Evolutionary conservation across 2,888 invertebrate species (phyloP), one percentile per base, ranked within the genome.

Genomic region (Calliopum simillimum): DNA sequence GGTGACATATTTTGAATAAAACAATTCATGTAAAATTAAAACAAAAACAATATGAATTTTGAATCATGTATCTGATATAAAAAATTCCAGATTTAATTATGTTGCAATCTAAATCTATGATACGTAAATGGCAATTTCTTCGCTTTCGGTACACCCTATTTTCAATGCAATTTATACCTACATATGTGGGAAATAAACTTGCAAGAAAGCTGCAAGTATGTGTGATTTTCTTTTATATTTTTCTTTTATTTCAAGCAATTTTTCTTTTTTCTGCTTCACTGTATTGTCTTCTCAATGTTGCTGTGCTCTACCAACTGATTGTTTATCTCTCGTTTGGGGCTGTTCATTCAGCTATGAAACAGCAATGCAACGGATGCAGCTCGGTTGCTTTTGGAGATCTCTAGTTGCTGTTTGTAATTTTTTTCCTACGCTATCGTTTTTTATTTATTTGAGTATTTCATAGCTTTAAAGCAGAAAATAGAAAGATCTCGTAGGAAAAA

Each of bases 251-350:
- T 46, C 13, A 11, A n/a, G 46, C 46, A 46, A 19, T 23, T 23
- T n/a, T 46, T 46, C 46, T 21, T 43, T 59, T 5, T 16, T 41
- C 13, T 16, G 41, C 59, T 41, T 41, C 41, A 25, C 16, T 25
- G 14, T 16, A 25, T 41, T 41, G 41, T 33, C 43, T 59, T 41
- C 19, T 41, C 55, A 14, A 25, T 19, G 59, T 41, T 33, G 8
- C 8, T 6, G 8, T 8, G 33, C 33, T 33, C 33, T 33, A 41
- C n/a, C n/a, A n/a, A n/a, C 41, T 58, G 56, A 58, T 58, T 58
- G 33, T 58, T 58, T 58, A 58, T 58, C 56, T 58, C 56, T 25
- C 56, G 25, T 58, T 58, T 58, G 56, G 56, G 56, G 56, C 23
- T 58, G 56, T n/a, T 58, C 56, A 58, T 25, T 25, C 25, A 58